Conservation (phyloP, 2,888 invertebrate genomes). For the Allolobophora icterica region DNA sequence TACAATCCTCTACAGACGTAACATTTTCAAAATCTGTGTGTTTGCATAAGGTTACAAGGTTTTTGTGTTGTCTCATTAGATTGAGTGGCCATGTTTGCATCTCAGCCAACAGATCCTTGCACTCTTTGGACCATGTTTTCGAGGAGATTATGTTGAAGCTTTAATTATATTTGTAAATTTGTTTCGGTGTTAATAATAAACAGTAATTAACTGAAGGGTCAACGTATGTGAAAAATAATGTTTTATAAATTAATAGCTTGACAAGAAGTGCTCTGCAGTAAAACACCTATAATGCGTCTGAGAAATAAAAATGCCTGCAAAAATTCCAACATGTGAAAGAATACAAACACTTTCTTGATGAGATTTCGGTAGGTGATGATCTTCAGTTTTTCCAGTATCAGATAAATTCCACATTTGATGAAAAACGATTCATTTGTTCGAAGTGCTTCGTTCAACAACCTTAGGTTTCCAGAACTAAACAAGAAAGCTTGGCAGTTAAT, state of each 20-base stretch:
- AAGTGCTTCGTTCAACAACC: conserved; percentile 82
- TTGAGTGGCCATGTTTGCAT: neutral
- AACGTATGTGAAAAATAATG: neutral
- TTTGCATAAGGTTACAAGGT: neutral
- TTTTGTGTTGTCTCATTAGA: neutral
- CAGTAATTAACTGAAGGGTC: too few species aligned
- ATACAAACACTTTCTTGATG: conserved; percentile 83
- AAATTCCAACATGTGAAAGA: neutral
- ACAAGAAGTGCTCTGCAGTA: neutral
- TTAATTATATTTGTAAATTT: neutral
- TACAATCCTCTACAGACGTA: too few species aligned
- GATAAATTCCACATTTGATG: conserved; percentile 93
- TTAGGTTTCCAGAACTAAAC: conserved; percentile 80
- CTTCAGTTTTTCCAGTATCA: conserved; percentile 94
- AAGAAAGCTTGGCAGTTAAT: conserved; percentile 26
- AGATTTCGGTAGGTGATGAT: conserved; percentile 93
- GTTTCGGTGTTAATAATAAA: too few species aligned
- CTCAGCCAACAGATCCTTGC: too few species aligned
- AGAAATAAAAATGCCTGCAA: neutral
- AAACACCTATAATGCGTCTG: too few species aligned
- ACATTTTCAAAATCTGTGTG: too few species aligned
- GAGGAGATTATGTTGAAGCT: neutral
- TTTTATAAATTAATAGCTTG: neutral
- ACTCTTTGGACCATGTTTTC: neutral
- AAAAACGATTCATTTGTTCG: conserved; percentile 88